A percentile compares a stretch with the other conserved stretches of the same genome.
Evolutionary conservation across 2,888 invertebrate genomes (phyloP).

Genomic region (Girardia tigrina): DNA sequence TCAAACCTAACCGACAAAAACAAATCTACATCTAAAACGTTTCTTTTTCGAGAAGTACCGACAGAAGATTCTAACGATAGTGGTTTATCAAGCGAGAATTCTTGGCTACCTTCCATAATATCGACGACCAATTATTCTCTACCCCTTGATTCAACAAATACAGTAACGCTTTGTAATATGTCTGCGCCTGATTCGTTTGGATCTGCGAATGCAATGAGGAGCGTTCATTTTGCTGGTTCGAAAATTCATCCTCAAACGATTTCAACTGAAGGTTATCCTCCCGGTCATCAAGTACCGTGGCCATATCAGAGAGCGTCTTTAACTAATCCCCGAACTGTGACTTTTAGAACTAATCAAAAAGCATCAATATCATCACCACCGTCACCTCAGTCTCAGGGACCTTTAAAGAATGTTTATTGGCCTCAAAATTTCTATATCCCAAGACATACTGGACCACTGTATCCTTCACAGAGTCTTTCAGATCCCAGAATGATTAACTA

Average conservation of each 20-base stretch:
- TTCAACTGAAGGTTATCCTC: slow-evolving; percentile 24
- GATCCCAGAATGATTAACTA: slow-evolving; percentile 21
- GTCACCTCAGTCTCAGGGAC: background rate
- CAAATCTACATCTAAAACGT: background rate
- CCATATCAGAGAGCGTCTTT: slow-evolving; percentile 26
- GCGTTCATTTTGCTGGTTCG: slow-evolving; percentile 34
- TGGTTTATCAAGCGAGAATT: slow-evolving; percentile 38
- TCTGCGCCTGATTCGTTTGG: slow-evolving; percentile 27
- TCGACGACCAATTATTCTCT: slow-evolving; percentile 2
- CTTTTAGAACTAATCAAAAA: slow-evolving; percentile 2
- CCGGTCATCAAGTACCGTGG: slow-evolving; percentile 20
- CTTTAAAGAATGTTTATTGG: slow-evolving; percentile 8
- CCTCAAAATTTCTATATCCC: slow-evolving; percentile 8
- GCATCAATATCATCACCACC: slow-evolving; percentile 1
- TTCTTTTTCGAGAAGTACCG: background rate
- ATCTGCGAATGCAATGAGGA: background rate
- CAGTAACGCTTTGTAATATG: background rate
- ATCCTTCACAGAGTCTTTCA: slow-evolving; percentile 18
- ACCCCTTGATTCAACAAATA: slow-evolving; percentile 21
- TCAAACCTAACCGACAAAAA: background rate
- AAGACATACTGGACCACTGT: background rate
- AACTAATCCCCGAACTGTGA: background rate
- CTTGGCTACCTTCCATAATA: slow-evolving; percentile 24
- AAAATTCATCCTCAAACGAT: slow-evolving; percentile 9
- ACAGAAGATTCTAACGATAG: slow-evolving; percentile 39